A percentile compares a stretch with the other conserved stretches of the same genome.
Conservation (phyloP, 2,888 invertebrate genomes). For the Cloeon dipterum region DNA sequence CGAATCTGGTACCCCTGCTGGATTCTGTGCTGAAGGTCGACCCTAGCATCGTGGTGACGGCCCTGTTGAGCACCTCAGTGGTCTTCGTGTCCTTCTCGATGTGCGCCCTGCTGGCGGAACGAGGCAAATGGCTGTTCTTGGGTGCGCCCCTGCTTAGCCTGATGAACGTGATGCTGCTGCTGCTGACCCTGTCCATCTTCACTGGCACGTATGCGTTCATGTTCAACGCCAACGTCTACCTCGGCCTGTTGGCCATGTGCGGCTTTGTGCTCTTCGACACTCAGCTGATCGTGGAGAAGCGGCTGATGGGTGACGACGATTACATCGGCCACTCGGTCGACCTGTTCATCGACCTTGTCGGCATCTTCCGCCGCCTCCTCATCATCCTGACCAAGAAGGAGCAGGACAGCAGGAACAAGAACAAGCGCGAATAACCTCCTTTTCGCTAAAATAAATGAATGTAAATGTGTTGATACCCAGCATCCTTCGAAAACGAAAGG, state of each 20-base stretch:
- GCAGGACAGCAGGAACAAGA: too few relatives aligned
- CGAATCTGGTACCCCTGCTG: slow-evolving; percentile 70
- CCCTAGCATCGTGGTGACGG: slow-evolving; percentile 72
- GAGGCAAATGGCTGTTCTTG: slow-evolving; percentile 72
- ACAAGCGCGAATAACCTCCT: too few relatives aligned
- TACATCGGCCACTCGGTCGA: slow-evolving; percentile 81
- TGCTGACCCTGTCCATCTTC: slow-evolving; percentile 68
- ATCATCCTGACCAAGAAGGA: slow-evolving; percentile 81
- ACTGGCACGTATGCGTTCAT: slow-evolving; percentile 57
- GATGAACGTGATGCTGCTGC: slow-evolving; percentile 51
- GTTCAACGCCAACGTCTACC: slow-evolving; percentile 63
- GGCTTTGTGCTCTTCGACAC: slow-evolving; percentile 93
- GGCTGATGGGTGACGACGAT: slow-evolving; percentile 73
- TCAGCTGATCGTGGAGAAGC: slow-evolving; percentile 88
- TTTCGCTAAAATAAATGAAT: too few relatives aligned
- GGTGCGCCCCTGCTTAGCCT: slow-evolving; percentile 74
- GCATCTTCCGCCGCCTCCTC: slow-evolving; percentile 77
- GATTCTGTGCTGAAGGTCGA: slow-evolving; percentile 57
- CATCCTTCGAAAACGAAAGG: too few relatives aligned
- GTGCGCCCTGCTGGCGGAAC: slow-evolving; percentile 64
- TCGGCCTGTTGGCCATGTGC: slow-evolving; percentile 78
- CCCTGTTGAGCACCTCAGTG: slow-evolving; percentile 59
- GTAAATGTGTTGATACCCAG: too few relatives aligned
- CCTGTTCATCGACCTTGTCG: slow-evolving; percentile 84
- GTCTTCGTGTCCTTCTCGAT: slow-evolving; percentile 83